Evolutionary conservation across 2,888 invertebrate species (phyloP), one percentile per base, ranked within the genome.

Genomic region (Luperina nickerlii): DNA sequence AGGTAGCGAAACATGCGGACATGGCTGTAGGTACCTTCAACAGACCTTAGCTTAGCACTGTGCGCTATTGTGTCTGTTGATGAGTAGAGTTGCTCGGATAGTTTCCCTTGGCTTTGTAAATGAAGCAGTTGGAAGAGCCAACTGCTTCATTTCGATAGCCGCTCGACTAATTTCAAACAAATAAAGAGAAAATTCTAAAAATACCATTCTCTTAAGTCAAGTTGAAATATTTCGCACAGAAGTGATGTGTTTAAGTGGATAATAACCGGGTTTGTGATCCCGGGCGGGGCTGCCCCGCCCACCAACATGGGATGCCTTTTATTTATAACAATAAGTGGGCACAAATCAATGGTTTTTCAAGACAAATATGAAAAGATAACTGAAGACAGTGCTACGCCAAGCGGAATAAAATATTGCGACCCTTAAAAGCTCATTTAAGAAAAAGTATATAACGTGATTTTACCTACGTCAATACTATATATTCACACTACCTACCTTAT

Each of bases 211-310:
- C 77, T 78, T 88, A 87, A 74, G 72, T 82, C 78, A 87, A 86
- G 79, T 90, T 88, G 81, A 90, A 90, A 91, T 92, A 92, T 94
- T 92, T 92, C 82, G 92, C 92, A 95, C 96, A 96, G 96, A 96
- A 97, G 96, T 96, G 96, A 95, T 96, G 92, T 91, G 87, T 92
- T 88, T 96, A 97, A 97, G 96, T 97, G 96, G 96, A 93, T 97
- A 96, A 97, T 96, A 93, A 94, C 92, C 90, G 92, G 96, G 94
- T 92, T 92, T 92, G 93, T 89, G 89, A 89, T 84, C 92, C 88
- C 90, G 92, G 96, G 96, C 95, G 96, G 94, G 91, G 92, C 93
- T 2, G 93, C 90, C 92, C 91, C 96, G 96, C 96, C 96, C 90
- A 90, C 92, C 88, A 81, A 93, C 92, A 93, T 90, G 89, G 88